Evolutionary conservation across 2,888 invertebrate species (phyloP), one percentile per base, ranked within the genome.

Genomic region (Rhorus exstirpatorius): DNA sequence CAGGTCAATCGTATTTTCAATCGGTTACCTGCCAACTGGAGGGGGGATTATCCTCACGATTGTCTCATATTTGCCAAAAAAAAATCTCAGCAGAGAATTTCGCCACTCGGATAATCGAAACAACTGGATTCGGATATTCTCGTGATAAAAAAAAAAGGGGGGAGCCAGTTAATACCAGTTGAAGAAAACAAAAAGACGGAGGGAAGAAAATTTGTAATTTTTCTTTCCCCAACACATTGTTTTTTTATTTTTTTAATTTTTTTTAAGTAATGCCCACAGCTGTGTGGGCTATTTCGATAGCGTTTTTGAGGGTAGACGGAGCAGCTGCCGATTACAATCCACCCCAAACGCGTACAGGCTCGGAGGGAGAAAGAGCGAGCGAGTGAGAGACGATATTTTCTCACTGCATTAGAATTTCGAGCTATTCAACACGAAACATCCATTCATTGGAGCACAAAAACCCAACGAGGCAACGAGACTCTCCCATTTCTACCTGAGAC

Each of bases 261-360:
- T 17, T n/a, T 49, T n/a, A 49, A n/a, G 14, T 14, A 14, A 1
- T 49, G 49, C 49, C 14, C 14, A 49, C 49, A 14, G 14, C 4
- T 49, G 49, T 4, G 14, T 49, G 49, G 49, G 4, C 17, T 17
- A 17, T 14, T 58, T 21, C 10, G 19, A 44, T 24, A 10, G 3
- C 8, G 8, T 65, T 38, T 38, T 65, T 58, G 61, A 70, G 44
- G 51, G 63, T 75, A 53, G 38, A 68, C n/a, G 17, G 51, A 68
- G 74, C 65, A 83, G 55, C 80, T 80, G 80, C 70, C 44, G 19
- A 70, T 76, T 70, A 71, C 58, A 24, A 80, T 63, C 49, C 61
- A 55, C 51, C 63, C 74, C 74, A 53, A 68, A 53, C 49, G n/a
- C 14, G 19, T 24, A 38, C 60, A 19, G 10, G 35, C 41, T 8